Conservation (phyloP, 2,797 vertebrate species). For the Paratrypauchen microcephalus region DNA sequence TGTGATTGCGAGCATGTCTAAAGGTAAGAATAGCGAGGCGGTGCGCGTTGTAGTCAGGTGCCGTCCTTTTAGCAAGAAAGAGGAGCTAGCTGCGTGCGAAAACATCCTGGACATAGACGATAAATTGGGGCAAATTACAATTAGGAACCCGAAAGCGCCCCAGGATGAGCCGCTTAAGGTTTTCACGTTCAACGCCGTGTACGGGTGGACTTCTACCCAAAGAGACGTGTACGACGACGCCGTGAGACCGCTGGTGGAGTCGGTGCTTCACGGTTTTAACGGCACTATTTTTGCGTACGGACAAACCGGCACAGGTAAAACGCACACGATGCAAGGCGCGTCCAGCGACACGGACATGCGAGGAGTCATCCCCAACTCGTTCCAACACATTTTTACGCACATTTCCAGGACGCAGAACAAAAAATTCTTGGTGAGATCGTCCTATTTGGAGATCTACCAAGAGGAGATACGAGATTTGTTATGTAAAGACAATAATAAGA, state of each 20-base stretch:
- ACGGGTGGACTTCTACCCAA: slow-evolving; percentile 93
- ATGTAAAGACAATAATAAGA: slow-evolving; percentile 87
- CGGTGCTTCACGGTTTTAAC: slow-evolving; percentile 93
- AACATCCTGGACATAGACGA: slow-evolving; percentile 85
- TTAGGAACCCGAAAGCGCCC: slow-evolving; percentile 83
- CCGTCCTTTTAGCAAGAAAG: slow-evolving; percentile 87
- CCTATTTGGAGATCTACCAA: slow-evolving; percentile 86
- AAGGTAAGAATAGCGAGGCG: slow-evolving; percentile 83
- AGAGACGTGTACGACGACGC: slow-evolving; percentile 96
- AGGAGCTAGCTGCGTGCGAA: slow-evolving; percentile 78
- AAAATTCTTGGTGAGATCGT: slow-evolving; percentile 93
- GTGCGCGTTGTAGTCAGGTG: slow-evolving; percentile 95
- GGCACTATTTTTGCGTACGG: slow-evolving; percentile 98
- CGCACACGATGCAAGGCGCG: slow-evolving; percentile 94
- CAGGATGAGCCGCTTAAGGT: slow-evolving; percentile 87
- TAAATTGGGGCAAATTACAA: slow-evolving; percentile 91
- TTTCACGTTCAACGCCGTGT: slow-evolving; percentile 96
- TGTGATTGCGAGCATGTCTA: slow-evolving; percentile 71
- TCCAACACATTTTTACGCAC: slow-evolving; percentile 97
- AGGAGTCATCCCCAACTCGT: slow-evolving; percentile 96
- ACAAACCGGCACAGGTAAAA: slow-evolving; percentile 96
- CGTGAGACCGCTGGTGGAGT: slow-evolving; percentile 93
- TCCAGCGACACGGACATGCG: slow-evolving; percentile 87
- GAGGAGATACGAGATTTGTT: slow-evolving; percentile 95
- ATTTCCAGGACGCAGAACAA: slow-evolving; percentile 97